Percentiles rank a stretch among this genome's conserved stretches.
These are phyloP conservation scores for Hiodon alosoides DNA, from an alignment of 2,113 vertebrate species.

Conservation along the genomic window DNA sequence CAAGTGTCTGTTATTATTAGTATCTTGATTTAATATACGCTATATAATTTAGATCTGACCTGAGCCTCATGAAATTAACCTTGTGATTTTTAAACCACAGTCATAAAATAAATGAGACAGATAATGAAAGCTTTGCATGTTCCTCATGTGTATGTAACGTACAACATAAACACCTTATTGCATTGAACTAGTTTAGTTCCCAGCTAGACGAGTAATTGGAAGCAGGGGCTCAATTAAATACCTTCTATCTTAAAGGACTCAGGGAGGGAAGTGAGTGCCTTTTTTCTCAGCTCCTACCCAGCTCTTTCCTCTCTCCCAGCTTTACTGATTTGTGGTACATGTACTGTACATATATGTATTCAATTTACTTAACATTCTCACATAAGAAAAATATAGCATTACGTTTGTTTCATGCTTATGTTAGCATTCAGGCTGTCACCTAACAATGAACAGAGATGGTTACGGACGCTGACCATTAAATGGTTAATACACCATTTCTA, in stretches of 20 bases:
- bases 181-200: slow-evolving; percentile 26
- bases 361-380: too few species aligned
- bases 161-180: slow-evolving; percentile 35
- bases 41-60: slow-evolving; percentile 62
- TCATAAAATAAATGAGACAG: slow-evolving; percentile 46
- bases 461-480: background rate
- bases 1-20: slow-evolving; percentile 43
- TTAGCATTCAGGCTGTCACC: background rate
- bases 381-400: background rate
- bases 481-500: too few species aligned
- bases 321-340: slow-evolving; percentile 8
- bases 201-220: slow-evolving; percentile 9
- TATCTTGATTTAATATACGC: slow-evolving; percentile 46
- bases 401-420: background rate
- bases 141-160: slow-evolving; percentile 55
- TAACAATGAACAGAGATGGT: background rate
- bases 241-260: slow-evolving; percentile 11
- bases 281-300: slow-evolving; percentile 1
- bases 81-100: slow-evolving; percentile 48
- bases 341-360: slow-evolving; percentile 17
- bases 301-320: slow-evolving; percentile 4
- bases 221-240: slow-evolving; percentile 19
- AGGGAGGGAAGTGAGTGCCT: slow-evolving; percentile 13
- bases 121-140: slow-evolving; percentile 38
- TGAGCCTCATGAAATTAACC: slow-evolving; percentile 53